Conservation (phyloP, 2,113 vertebrate species). For the Proteles cristata region DNA sequence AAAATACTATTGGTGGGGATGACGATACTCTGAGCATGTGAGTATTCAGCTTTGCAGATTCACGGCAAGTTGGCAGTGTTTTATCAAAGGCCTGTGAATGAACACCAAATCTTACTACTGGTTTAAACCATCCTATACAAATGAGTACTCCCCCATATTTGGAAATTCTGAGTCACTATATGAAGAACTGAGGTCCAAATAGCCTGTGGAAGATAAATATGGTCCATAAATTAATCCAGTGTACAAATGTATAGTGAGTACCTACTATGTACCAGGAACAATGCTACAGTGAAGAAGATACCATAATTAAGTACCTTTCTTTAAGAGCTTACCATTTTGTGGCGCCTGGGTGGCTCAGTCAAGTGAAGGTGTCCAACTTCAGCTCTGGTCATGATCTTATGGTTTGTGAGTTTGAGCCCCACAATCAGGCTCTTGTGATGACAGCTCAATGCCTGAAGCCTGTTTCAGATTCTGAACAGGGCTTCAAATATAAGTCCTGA, state of each 20-base stretch:
- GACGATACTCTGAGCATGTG: background rate
- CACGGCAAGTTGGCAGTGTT: background rate
- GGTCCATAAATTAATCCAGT: background rate
- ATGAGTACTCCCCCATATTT: background rate
- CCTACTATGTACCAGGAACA: background rate
- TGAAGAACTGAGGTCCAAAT: background rate
- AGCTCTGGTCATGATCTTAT: too few relatives aligned
- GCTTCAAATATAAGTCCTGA: background rate
- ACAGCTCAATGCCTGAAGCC: too few relatives aligned
- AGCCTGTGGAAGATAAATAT: background rate
- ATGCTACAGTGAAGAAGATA: background rate
- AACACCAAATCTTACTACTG: background rate
- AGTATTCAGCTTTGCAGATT: background rate
- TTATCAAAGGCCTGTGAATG: background rate
- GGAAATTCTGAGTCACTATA: background rate
- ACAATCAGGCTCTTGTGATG: too few relatives aligned
- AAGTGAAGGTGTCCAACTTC: too few relatives aligned
- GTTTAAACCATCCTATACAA: background rate
- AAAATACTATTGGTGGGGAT: accelerated
- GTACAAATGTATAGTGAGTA: background rate
- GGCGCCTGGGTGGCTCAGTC: too few relatives aligned
- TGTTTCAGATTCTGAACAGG: background rate
- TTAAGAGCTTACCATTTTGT: background rate
- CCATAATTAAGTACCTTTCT: background rate
- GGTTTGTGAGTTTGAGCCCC: too few relatives aligned